phyloP scores from a whole-genome alignment of 2,888 invertebrate genomes.

The Myopa testacea region DNA sequence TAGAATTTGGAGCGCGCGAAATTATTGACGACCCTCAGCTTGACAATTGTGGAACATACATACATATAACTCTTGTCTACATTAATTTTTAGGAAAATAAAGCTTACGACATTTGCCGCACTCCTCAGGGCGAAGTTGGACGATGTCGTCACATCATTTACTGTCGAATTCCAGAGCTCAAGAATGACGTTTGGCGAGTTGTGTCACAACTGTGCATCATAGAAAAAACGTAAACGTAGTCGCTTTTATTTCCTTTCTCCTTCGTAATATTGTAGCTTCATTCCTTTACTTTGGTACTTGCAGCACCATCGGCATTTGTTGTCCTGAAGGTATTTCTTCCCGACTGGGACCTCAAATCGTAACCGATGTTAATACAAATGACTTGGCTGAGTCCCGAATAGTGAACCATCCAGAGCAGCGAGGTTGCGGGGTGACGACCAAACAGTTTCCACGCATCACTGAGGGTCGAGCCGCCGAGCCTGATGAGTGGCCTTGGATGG shows the following conservation, averaged over 20 bases:
- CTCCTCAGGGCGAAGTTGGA: constrained; percentile 73
- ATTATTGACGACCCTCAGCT: too few relatives aligned
- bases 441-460: constrained; percentile 70
- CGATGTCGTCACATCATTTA: constrained; percentile 75
- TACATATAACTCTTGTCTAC: neutral
- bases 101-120: constrained; percentile 73
- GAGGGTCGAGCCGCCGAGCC: constrained; percentile 76
- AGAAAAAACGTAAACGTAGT: constrained; percentile 72
- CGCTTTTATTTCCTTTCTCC: neutral
- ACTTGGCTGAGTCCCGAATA: constrained; percentile 50
- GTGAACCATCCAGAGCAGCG: constrained; percentile 62
- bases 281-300: neutral
- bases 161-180: constrained; percentile 74
- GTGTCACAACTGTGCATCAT: constrained; percentile 80
- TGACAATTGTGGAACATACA: neutral
- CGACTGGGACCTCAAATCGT: constrained; percentile 59
- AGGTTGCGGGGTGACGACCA: constrained; percentile 67
- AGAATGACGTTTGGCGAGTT: constrained; percentile 72
- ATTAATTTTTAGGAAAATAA: constrained; percentile 71
- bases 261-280: neutral
- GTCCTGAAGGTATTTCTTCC: constrained; percentile 71
- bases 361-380: constrained; percentile 45
- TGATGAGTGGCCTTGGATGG: constrained; percentile 88
- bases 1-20: neutral
- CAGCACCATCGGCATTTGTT: constrained; percentile 79